Evolutionary conservation across 2,113 vertebrate genomes (phyloP).

Genomic region (Syngnathus typhle): DNA sequence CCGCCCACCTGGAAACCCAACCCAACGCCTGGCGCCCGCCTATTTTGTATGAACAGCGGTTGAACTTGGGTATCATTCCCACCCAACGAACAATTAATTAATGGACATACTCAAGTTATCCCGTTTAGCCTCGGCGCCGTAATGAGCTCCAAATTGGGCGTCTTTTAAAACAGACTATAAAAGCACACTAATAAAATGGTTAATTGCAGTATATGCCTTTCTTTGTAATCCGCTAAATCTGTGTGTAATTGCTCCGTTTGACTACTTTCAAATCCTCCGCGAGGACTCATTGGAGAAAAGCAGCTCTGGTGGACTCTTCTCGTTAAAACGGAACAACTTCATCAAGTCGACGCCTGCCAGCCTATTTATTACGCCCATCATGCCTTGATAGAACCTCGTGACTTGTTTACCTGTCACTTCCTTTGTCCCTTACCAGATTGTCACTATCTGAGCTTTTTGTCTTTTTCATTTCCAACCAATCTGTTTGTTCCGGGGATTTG

Average conservation of each 20-base stretch:
- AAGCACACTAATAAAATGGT: slow-evolving; percentile 26
- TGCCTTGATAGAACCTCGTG: neutral
- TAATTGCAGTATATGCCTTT: slow-evolving; percentile 26
- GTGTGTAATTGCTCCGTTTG: slow-evolving; percentile 10
- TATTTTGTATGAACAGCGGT: neutral
- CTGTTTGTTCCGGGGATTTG: slow-evolving; percentile 1
- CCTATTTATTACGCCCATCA: neutral
- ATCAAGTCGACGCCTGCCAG: neutral
- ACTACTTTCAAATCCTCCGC: slow-evolving; percentile 6
- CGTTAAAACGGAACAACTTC: slow-evolving; percentile 13
- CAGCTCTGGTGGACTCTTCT: neutral
- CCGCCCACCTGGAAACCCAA: neutral
- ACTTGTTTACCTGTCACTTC: slow-evolving; percentile 1
- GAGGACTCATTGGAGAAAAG: neutral
- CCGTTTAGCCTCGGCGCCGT: slow-evolving; percentile 14
- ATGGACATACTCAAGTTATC: slow-evolving; percentile 13
- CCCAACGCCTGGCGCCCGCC: neutral
- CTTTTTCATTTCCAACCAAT: neutral
- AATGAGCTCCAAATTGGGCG: slow-evolving; percentile 36
- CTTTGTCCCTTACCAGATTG: slow-evolving; percentile 1
- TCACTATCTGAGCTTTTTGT: neutral
- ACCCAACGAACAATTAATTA: slow-evolving; percentile 16
- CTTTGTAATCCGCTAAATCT: slow-evolving; percentile 28
- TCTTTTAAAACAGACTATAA: slow-evolving; percentile 35
- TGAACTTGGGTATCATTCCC: slow-evolving; percentile 8